phyloP scores from a whole-genome alignment of 2,113 vertebrate genomes.

The Pygoscelis antarcticus region DNA sequence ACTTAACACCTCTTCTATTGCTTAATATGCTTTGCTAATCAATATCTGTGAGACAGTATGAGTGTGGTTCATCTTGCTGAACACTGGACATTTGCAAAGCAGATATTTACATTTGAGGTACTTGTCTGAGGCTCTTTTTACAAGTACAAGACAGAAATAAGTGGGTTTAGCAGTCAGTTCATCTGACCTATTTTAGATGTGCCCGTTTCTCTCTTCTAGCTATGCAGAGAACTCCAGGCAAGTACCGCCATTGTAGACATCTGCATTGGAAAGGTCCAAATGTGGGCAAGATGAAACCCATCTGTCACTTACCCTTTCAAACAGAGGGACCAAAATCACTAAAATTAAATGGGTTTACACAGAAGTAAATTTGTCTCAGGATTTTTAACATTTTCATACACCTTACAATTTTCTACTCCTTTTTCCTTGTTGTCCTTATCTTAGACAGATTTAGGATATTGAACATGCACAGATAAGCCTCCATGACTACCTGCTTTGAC shows the following conservation, averaged over 20 bases:
- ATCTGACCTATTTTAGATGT: not conserved
- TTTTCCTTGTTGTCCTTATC: constrained; percentile 42
- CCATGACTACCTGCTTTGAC: constrained; percentile 57
- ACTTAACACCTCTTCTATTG: not conserved
- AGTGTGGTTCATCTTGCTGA: not conserved
- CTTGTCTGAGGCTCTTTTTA: not conserved
- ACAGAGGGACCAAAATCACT: not conserved
- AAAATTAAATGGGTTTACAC: not conserved
- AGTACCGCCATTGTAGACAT: not conserved
- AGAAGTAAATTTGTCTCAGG: not conserved
- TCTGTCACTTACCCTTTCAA: not conserved
- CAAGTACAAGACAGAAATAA: not conserved
- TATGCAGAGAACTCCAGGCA: not conserved
- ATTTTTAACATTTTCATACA: constrained; percentile 23
- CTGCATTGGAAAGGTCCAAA: not conserved
- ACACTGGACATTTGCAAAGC: not conserved
- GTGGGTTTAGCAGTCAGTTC: not conserved
- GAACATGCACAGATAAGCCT: constrained; percentile 61
- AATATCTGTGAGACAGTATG: not conserved
- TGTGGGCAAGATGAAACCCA: not conserved
- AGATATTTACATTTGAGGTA: not conserved
- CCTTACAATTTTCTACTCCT: not conserved
- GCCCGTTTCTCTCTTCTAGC: not conserved
- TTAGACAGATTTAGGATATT: constrained; percentile 56
- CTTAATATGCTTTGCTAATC: constrained; percentile 6